Evolutionary conservation across 2,113 vertebrate genomes (phyloP), one percentile per base, ranked within the genome.

Genomic region (Ia io): DNA sequence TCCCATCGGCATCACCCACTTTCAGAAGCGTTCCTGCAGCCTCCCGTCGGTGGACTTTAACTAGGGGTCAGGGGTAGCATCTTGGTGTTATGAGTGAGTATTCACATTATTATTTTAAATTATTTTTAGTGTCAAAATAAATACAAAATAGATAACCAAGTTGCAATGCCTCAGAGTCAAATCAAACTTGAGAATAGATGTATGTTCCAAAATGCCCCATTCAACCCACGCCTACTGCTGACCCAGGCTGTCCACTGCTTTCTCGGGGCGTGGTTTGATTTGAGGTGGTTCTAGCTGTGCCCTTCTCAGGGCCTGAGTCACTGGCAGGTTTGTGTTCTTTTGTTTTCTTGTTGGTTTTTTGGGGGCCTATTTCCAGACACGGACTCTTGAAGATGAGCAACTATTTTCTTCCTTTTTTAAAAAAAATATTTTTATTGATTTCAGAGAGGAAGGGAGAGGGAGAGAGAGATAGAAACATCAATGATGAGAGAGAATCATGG

Each of bases 191-290:
- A 44, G 30, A 20, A 35, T 59, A 20, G n/a, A 28, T 35, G 56
- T n/a, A 5, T 35, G 20, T 71, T 71, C 59, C 65, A 59, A 37
- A n/a, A n/a, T 17, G 22, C 28, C 49, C 20, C 63, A 2, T 35
- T 35, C 14, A 71, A 5, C 40, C 9, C 11, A 7, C 0, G 3
- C 25, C 74, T 51, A 3, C 22, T 1, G 1, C 8, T 77, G 32
- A 12, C 18, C 74, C 22, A 12, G 11, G 17, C 23, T 23, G 17
- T 13, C 56, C 56, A 9, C 9, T 9, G 56, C 56, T 59, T 25
- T 25, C 56, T 23, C 56, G 3, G 56, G 22, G 2, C 0, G 7
- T 9, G 53, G 53, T 56, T 23, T 25, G 22, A 59, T 59, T 22
- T 59, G 56, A 59, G 56, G 22, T 59, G 22, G 22, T 59, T 59